Evolutionary conservation across 1,140 invertebrate species (phyloP).

Genomic region (Drosophila arizonae): DNA sequence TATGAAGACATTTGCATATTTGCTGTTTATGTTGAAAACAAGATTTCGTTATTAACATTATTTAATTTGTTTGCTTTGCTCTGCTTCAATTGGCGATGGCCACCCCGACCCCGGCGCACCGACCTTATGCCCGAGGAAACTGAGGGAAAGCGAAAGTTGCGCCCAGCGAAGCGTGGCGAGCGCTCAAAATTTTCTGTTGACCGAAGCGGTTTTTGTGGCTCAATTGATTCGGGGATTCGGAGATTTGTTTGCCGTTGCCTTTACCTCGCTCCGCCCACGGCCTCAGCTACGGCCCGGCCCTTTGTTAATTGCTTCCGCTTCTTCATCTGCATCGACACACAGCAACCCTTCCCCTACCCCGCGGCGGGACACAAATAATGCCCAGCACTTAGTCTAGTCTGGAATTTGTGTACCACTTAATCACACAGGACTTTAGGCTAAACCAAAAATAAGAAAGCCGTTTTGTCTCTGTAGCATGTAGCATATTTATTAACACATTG

Average conservation of each 20-base stretch:
- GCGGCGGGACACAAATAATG: constrained; percentile 28
- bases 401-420: constrained; percentile 61
- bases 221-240: constrained; percentile 20
- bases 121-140: neutral
- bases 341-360: too few species aligned
- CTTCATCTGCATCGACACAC: too few species aligned
- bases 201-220: constrained; percentile 63
- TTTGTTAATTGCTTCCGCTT: constrained; percentile 11
- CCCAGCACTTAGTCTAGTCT: constrained; percentile 54
- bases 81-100: constrained; percentile 30
- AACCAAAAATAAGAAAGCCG: too few species aligned
- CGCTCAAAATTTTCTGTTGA: constrained; percentile 59
- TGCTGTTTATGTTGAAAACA: constrained; percentile 79
- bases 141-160: constrained; percentile 45
- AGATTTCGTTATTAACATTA: constrained; percentile 80
- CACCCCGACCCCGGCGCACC: neutral
- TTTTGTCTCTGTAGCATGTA: too few species aligned
- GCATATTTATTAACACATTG: too few species aligned
- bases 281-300: too few species aligned
- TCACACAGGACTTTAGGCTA: constrained; percentile 29
- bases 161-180: constrained; percentile 37
- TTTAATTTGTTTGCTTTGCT: constrained; percentile 77
- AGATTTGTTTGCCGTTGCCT: constrained; percentile 39
- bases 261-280: neutral
- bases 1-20: constrained; percentile 80